Evolutionary conservation across 2,113 vertebrate genomes (phyloP), one percentile per base, ranked within the genome.

Genomic region (Ceuthmochares aereus): DNA sequence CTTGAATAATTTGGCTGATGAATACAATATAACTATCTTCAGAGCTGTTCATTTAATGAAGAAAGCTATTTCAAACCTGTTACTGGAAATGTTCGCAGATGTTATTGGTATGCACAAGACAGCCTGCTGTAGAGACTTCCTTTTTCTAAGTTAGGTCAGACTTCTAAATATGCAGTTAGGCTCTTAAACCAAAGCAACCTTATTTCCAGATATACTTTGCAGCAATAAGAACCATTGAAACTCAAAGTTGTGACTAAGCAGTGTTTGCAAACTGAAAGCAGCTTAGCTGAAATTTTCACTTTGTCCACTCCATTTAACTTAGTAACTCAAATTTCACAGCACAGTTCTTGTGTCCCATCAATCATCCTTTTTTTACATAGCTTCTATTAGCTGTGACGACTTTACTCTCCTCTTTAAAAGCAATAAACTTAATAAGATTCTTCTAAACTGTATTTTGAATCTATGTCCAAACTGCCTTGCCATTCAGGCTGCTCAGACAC

Each of bases 371-470:
- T 49, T 63, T 63, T 47, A 51, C 14, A 26, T 42, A 54, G 4
- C 3, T 78, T 62, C 34, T 84, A 29, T 77, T 74, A 68, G 7
- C 12, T 58, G 5, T 51, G 11, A 29, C 21, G 64, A 75, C 25
- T 81, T 64, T 64, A 16, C 7, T 5, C 7, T 63, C 6, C 8
- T 42, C 32, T 92, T 95, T 52, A 70, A 72, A 74, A 84, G 10
- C 13, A 75, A 37, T 14, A 49, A 43, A 13, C 0, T 85, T 72
- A 0, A 0, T 14, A 37, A 27, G 13, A 32, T 22, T 49, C 3
- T 58, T 22, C 37, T 56, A 63, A 82, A 67, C 8, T 56, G 3
- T 17, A 37, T 37, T 82, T 73, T 64, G 20, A 54, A 75, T 22
- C 27, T 14, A 7, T 9, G 7, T 30, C 23, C 49, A 29, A 68